Conservation (phyloP, 2,113 vertebrate species). For the Oncorhynchus clarkii region DNA sequence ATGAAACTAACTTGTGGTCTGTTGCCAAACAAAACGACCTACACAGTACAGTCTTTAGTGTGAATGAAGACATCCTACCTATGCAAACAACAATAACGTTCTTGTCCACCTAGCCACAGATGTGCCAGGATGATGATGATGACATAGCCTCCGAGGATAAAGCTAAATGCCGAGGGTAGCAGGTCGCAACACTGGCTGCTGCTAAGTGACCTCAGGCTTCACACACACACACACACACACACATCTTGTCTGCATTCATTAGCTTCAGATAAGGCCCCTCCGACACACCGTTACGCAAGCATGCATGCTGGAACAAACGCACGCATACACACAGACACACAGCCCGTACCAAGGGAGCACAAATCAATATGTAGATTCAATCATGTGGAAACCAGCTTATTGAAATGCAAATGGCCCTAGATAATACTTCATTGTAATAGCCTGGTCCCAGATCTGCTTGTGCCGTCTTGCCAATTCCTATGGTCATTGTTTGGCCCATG, state of each 20-base stretch:
- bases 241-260: not conserved
- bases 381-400: not conserved
- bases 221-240: not conserved
- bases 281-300: not conserved
- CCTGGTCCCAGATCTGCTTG: no score
- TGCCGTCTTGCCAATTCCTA: no score
- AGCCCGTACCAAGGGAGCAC: not conserved
- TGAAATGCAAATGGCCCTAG: constrained; percentile 3
- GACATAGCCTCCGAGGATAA: not conserved
- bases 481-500: no score
- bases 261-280: not conserved
- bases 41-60: no score
- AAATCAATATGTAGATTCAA: constrained; percentile 1
- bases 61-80: no score
- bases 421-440: not conserved
- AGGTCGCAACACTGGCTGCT: not conserved
- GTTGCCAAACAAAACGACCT: no score
- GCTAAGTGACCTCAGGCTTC: not conserved
- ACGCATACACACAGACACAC: not conserved
- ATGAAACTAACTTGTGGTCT: no score
- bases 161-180: not conserved
- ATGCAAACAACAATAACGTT: no score
- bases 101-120: no score
- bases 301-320: not conserved
- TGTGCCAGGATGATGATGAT: not conserved